These are phyloP conservation scores for Rhegmatorhina hoffmannsi DNA, from an alignment of 2,113 vertebrate genomes.

Conservation along the genomic window DNA sequence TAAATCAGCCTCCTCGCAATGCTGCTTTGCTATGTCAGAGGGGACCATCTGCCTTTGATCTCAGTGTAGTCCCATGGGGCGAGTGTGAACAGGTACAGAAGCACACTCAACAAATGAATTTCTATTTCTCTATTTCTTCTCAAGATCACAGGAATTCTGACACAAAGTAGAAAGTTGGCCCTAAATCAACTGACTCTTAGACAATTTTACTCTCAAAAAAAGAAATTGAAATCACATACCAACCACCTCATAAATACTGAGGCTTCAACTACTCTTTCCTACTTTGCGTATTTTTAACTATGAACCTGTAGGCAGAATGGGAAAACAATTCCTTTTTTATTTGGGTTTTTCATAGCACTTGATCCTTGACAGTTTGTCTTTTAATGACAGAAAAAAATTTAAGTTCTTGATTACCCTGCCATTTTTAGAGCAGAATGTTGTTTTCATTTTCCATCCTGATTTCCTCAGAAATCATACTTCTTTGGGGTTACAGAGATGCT, in stretches of 20 bases:
- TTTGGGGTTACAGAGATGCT: not conserved
- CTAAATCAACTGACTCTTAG: not conserved
- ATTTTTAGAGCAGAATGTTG: not conserved
- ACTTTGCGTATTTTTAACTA: not conserved
- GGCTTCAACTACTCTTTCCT: not conserved
- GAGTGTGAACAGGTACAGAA: not conserved
- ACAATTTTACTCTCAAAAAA: not conserved
- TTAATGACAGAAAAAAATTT: not conserved
- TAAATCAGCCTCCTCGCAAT: not conserved
- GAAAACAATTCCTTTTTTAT: not conserved
- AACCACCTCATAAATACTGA: not conserved
- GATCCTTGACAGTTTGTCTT: not conserved
- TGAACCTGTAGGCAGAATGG: not conserved
- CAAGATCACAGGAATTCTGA: not conserved
- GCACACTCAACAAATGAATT: not conserved
- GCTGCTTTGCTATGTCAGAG: not conserved
- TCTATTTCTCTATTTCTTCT: not conserved
- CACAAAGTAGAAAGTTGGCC: not conserved
- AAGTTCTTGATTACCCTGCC: not conserved
- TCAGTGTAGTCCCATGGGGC: rapidly evolving
- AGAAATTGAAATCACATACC: not conserved
- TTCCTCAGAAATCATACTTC: not conserved
- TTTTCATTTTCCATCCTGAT: not conserved
- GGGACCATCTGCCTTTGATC: not conserved
- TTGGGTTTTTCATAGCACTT: not conserved